Evolutionary conservation across 2,888 invertebrate genomes (phyloP).

Genomic region (Danaus chrysippus): DNA sequence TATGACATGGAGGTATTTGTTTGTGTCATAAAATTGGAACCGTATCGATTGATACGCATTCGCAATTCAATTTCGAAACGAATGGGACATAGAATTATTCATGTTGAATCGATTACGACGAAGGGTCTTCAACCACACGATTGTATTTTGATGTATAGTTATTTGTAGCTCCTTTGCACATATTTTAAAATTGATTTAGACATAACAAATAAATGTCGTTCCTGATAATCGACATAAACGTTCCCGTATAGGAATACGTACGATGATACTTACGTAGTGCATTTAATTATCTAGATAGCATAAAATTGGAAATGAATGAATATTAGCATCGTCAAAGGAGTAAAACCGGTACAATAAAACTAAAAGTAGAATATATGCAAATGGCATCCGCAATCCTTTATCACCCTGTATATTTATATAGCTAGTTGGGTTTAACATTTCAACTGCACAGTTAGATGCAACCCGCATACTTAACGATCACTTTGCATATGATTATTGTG

Average conservation of each 20-base stretch:
- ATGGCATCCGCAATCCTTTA: conserved; percentile 31
- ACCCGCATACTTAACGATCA: conserved; percentile 44
- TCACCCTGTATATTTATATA: conserved; percentile 30
- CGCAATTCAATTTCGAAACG: conserved; percentile 33
- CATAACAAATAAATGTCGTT: not conserved
- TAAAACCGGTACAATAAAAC: conserved; percentile 20
- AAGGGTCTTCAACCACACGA: conserved; percentile 29
- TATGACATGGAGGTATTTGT: conserved; percentile 30
- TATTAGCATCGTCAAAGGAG: not conserved
- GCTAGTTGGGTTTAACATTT: conserved; percentile 33
- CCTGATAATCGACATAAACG: not conserved
- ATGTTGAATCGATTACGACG: conserved; percentile 33
- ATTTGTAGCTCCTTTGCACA: conserved; percentile 15
- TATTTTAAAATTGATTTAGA: conserved; percentile 10
- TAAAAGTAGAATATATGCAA: conserved; percentile 28
- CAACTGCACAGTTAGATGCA: conserved; percentile 39
- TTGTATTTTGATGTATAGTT: conserved; percentile 22
- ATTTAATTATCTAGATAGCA: not conserved
- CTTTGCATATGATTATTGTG: conserved; percentile 46
- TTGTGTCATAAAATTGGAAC: conserved; percentile 31
- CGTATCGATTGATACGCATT: conserved; percentile 32
- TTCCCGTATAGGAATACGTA: not conserved
- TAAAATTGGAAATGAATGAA: not conserved
- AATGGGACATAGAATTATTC: conserved; percentile 36
- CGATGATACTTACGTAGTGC: not conserved